Conservation (phyloP, 2,113 vertebrate species). For the Burhinus oedicnemus region DNA sequence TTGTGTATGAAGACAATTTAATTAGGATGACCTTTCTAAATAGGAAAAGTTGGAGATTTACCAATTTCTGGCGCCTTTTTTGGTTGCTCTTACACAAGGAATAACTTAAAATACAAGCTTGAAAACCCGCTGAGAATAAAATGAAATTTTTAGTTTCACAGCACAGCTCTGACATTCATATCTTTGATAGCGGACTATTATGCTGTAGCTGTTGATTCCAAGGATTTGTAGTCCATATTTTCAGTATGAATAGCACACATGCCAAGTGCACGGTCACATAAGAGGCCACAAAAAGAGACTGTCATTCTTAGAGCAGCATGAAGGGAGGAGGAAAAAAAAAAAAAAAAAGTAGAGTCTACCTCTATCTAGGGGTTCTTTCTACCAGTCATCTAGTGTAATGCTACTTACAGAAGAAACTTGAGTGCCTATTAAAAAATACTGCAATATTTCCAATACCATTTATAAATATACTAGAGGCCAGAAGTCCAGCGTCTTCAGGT, state of each 20-base stretch:
- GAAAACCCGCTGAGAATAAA: neutral
- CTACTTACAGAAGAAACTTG: neutral
- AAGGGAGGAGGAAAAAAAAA: neutral
- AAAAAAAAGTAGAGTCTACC: neutral
- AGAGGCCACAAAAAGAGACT: neutral
- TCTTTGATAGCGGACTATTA: neutral
- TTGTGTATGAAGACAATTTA: constrained; percentile 25
- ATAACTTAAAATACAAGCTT: neutral
- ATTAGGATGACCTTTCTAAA: constrained; percentile 59
- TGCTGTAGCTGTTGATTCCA: neutral
- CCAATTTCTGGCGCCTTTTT: constrained; percentile 38
- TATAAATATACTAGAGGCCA: neutral
- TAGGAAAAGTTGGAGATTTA: constrained; percentile 42
- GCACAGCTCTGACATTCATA: neutral
- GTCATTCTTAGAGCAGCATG: neutral
- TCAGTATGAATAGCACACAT: neutral
- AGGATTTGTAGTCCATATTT: neutral
- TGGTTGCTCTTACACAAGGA: constrained; percentile 17
- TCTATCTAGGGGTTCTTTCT: neutral
- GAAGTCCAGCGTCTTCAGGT: neutral
- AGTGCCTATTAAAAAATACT: neutral
- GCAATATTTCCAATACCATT: neutral
- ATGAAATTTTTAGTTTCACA: neutral
- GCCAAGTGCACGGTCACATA: neutral
- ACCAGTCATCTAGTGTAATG: neutral